A percentile compares a stretch with the other conserved stretches of the same genome.
These are phyloP conservation scores for Enteromius treurensis DNA, from an alignment of 2,797 vertebrate genomes.

Conservation along the genomic window DNA sequence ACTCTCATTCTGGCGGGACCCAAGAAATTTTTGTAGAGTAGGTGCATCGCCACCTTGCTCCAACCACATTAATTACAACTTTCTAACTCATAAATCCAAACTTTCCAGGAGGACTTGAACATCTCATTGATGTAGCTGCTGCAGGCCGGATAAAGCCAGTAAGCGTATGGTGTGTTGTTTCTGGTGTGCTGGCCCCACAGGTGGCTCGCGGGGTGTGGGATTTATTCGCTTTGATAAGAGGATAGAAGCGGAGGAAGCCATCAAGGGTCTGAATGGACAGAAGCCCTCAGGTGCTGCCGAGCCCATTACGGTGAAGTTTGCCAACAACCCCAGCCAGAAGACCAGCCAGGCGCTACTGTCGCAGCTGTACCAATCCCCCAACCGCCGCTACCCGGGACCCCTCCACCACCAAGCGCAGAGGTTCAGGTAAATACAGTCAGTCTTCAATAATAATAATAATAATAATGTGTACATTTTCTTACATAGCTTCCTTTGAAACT, in stretches of 20 bases:
- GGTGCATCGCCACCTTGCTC: background rate
- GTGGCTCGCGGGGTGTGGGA: conserved; percentile 98
- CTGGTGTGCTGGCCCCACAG: conserved; percentile 86
- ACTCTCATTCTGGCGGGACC: background rate
- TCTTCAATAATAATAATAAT: background rate
- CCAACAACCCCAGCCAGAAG: conserved; percentile 99
- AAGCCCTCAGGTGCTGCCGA: conserved; percentile 98
- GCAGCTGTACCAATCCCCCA: conserved; percentile 99
- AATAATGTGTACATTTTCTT: background rate
- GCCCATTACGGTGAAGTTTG: conserved; percentile 99
- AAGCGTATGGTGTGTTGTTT: conserved; percentile 58
- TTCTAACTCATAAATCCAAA: background rate
- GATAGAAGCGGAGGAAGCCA: conserved; percentile 99
- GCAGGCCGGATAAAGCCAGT: conserved; percentile 38
- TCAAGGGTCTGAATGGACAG: conserved; percentile 99
- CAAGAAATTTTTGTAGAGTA: background rate
- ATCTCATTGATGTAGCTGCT: background rate
- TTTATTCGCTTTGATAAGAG: conserved; percentile 99
- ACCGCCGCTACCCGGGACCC: conserved; percentile 96
- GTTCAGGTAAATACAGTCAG: conserved; percentile 90
- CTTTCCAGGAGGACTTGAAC: background rate
- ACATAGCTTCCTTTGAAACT: conserved; percentile 5
- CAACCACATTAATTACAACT: background rate
- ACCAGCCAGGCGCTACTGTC: conserved; percentile 99
- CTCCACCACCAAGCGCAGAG: conserved; percentile 99